Evolutionary conservation across 2,888 invertebrate species (phyloP).

Genomic region (Tetrapedia diversipes): DNA sequence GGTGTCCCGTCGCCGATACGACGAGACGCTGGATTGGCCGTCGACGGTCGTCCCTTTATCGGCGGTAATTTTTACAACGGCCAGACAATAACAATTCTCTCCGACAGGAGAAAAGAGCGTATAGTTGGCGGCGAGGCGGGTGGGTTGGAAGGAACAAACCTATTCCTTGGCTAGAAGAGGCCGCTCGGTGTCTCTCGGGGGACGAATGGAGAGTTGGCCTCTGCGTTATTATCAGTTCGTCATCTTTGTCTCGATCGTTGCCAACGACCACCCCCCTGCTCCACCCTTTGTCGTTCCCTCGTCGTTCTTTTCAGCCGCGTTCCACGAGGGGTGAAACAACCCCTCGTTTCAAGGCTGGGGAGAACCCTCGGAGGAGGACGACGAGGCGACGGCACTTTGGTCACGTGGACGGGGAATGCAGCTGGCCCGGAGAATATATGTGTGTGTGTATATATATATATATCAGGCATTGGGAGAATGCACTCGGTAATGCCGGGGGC

Average conservation of each 20-base stretch:
- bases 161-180: not conserved
- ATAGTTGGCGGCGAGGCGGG: constrained; percentile 24
- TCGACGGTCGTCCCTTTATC: constrained; percentile 37
- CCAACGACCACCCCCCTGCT: constrained; percentile 35
- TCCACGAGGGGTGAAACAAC: constrained; percentile 44
- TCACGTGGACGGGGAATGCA: constrained; percentile 58
- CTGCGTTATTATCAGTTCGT: constrained; percentile 66
- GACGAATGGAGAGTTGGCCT: not conserved
- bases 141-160: constrained; percentile 42
- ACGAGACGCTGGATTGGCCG: constrained; percentile 46
- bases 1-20: constrained; percentile 23
- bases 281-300: not conserved
- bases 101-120: constrained; percentile 21
- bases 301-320: constrained; percentile 42
- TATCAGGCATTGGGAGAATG: constrained; percentile 74
- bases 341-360: constrained; percentile 15
- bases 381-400: constrained; percentile 37
- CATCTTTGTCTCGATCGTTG: constrained; percentile 59
- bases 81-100: constrained; percentile 49
- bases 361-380: constrained; percentile 8
- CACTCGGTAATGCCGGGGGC: constrained; percentile 74
- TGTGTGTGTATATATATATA: too few species aligned
- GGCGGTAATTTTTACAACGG: constrained; percentile 53
- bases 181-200: not conserved
- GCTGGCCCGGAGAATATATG: constrained; percentile 33